Conservation (phyloP, 2,888 invertebrate genomes). For the Sipunculus nudus region DNA sequence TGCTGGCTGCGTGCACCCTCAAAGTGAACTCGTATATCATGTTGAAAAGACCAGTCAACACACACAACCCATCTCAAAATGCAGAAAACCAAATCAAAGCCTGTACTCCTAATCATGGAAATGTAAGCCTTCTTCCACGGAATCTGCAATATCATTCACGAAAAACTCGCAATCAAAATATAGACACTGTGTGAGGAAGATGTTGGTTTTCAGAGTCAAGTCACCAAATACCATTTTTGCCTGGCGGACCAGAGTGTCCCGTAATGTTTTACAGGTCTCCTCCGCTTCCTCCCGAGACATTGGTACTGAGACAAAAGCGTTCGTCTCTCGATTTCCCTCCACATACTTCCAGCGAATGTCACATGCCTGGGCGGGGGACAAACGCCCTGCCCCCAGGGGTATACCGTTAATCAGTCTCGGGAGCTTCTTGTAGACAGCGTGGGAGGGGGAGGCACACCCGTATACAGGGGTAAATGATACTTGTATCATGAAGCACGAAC, state of each 20-base stretch:
- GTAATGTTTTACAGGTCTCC: constrained; percentile 47
- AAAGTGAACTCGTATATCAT: too few relatives aligned
- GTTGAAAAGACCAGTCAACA: too few relatives aligned
- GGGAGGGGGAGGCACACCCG: constrained; percentile 44
- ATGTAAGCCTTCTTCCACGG: constrained; percentile 52
- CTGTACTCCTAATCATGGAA: constrained; percentile 57
- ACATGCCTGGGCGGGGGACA: constrained; percentile 48
- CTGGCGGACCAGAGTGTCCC: constrained; percentile 50
- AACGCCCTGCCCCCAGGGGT: constrained; percentile 56
- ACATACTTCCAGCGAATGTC: constrained; percentile 55
- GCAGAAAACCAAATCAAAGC: too few relatives aligned
- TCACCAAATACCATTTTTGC: constrained; percentile 57
- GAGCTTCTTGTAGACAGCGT: constrained; percentile 51
- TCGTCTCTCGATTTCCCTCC: constrained; percentile 49
- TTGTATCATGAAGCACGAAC: constrained; percentile 52
- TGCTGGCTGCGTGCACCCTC: too few relatives aligned
- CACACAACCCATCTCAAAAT: too few relatives aligned
- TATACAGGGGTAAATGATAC: constrained; percentile 53
- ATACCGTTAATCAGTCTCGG: constrained; percentile 59
- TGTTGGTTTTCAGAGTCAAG: constrained; percentile 53
- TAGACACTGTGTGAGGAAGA: constrained; percentile 53
- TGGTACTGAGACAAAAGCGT: constrained; percentile 56
- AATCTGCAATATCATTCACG: constrained; percentile 57
- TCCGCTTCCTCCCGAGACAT: constrained; percentile 54
- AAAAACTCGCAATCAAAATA: constrained; percentile 54